Base-by-base conservation (phyloP, 2,797 vertebrate species). In the Acipenser oxyrinchus region DNA sequence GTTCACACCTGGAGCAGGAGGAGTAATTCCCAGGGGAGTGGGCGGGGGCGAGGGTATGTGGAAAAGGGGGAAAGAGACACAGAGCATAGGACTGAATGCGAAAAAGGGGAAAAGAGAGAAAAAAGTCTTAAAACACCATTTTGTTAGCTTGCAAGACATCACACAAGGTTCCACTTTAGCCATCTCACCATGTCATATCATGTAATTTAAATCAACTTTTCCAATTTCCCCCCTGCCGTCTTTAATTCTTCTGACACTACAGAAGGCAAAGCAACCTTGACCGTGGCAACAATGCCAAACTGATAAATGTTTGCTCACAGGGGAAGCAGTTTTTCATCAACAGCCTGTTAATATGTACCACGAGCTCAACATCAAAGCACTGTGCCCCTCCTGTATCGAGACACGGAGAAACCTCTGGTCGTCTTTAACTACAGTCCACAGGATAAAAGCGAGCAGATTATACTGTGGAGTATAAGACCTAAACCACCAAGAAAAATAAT, bases 91-190 rank as follows among this genome's bases (percentile, higher is more conserved):
- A 37, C 37, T 37, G 37, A 37, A 37, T 37, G 37, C n/a, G 18
- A 2, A 2, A 18, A 5, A 37, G 4, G 37, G 37, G 37, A 37
- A 37, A 37, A 37, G 4, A 37, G 37, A 37, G 37, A 5, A 37
- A 37, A 37, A 37, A 49, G 62, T 37, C 67, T 67, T 49, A 60
- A 60, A 51, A 51, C 63, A 12, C 10, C 7, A 59, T 52, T 55
- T 18, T 18, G 18, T 18, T 63, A 59, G 12, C 48, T 9, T 53
- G 55, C 64, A 48, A 48, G 62, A 71, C 66, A 68, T 67, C 66
- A 67, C 37, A 37, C 37, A 37, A 37, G 37, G 37, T 37, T 37
- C 37, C 37, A 37, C 37, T 37, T 37, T 37, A 37, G 37, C 37
- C 37, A 37, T 37, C 37, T 37, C 37, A 37, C 37, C 37, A 37